Evolutionary conservation across 2,888 invertebrate species (phyloP), one percentile per base, ranked within the genome.

Genomic region (Erynnis tages): DNA sequence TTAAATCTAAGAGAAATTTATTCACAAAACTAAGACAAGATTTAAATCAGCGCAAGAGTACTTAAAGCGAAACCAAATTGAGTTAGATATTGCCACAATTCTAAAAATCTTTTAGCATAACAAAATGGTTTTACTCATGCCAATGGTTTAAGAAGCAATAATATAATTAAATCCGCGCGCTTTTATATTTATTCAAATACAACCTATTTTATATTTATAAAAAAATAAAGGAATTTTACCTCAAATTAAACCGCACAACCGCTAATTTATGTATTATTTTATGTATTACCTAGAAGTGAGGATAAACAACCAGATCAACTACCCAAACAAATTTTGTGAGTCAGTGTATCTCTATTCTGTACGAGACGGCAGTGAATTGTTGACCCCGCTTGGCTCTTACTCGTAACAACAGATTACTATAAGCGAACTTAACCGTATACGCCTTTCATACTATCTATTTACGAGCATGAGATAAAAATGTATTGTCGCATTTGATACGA

Each of bases 381-480:
- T 81, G 85, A 86, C 83, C 85, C 76, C 75, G 58, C 63, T 14
- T 43, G 66, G 62, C 58, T 67, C 67, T 68, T 73, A 61, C 58
- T 67, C 67, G 67, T 73, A 71, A 77, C 76, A 73, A 70, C 71
- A 68, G 75, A 77, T 79, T 75, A 82, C 73, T 73, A 74, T 65
- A 65, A 71, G 74, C 73, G 73, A 83, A 83, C 87, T 79, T 79
- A 84, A 79, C 81, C 85, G 85, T 85, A 87, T 81, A 86, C 86
- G 69, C 66, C 59, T 64, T 62, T 62, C 71, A 70, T 55, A 59
- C 63, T 65, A 27, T 14, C 29, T 27, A 27, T 27, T 34, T 67
- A 67, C 69, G 62, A 62, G 27, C 13, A 32, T 29, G 21, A 44
- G 21, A 50, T 44, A 35, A 35, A 29, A 44, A 35, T 19, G 43